Base-by-base conservation (phyloP, 2,797 vertebrate species). In the Todus mexicanus region DNA sequence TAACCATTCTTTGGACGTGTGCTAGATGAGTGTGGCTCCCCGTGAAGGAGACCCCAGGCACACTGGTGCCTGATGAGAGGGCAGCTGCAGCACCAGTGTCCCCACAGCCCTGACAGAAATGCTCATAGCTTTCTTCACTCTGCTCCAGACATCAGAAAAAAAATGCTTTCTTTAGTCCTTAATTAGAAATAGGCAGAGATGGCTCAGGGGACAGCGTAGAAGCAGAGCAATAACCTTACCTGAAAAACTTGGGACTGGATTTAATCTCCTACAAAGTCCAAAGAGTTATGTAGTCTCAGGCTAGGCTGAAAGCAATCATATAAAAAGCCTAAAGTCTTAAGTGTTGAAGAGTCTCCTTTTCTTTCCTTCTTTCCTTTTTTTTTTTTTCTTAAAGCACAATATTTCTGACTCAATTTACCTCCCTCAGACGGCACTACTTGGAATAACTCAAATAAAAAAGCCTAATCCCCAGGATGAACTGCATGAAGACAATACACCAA, bases 211-310 rank as follows among this genome's bases (percentile, higher is more conserved):
- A 94, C 33, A 84, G 64, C 37, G 78, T 9, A 53, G 81, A 40
- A 96, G 74, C 90, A 90, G 74, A 94, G 90, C 86, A 94, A 91
- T 96, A 94, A 95, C 76, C 91, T 89, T 61, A 87, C 83, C 71
- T 90, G 86, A 85, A 91, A 91, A 90, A 90, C 21, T 29, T 76
- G n/a, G 22, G 27, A 87, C 85, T 72, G 61, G 74, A 92, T 96
- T 94, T 96, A 92, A 95, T 95, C 93, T 96, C 77, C 75, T 82
- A 37, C 71, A 40, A 94, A 87, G 65, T 85, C 88, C 77, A 63
- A 84, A 87, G 86, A 90, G 84, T 95, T 94, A 92, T 80, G 47
- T 74, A 71, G 78, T 93, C 72, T 83, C 84, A 84, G 47, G 84
- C 42, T 74, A 83, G 47, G 65, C 72, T 89, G 75, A 89, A 83